A percentile compares a stretch with the other conserved stretches of the same genome.
Evolutionary conservation across 2,888 invertebrate genomes (phyloP).

Genomic region (Drosophila lacicola): DNA sequence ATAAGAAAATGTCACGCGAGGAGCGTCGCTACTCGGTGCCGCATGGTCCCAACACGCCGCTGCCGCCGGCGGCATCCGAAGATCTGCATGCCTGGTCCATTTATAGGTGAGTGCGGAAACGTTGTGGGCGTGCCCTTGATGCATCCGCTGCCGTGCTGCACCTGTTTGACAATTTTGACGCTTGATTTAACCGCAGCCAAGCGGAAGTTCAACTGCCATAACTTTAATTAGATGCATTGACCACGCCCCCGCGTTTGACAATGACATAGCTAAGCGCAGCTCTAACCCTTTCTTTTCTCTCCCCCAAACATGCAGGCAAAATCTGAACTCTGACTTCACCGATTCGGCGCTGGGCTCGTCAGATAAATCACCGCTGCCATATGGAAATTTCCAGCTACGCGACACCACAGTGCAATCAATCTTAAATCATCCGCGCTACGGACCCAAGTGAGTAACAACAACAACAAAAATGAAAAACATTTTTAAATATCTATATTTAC

Average conservation of each 20-base stretch:
- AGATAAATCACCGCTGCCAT: slow-evolving; percentile 96
- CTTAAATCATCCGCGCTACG: slow-evolving; percentile 92
- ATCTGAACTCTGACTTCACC: slow-evolving; percentile 97
- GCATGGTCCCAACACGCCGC: slow-evolving; percentile 90
- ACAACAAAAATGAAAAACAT: background rate
- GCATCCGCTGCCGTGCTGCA: slow-evolving; percentile 60
- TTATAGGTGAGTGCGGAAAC: slow-evolving; percentile 88
- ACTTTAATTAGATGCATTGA: slow-evolving; percentile 47
- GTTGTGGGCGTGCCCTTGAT: slow-evolving; percentile 47
- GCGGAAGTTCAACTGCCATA: slow-evolving; percentile 72
- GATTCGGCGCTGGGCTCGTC: slow-evolving; percentile 96
- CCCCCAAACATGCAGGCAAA: slow-evolving; percentile 89
- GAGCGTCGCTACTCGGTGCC: slow-evolving; percentile 96
- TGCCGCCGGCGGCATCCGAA: slow-evolving; percentile 93
- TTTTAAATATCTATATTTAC: background rate
- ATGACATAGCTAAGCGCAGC: slow-evolving; percentile 65
- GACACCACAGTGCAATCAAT: slow-evolving; percentile 97
- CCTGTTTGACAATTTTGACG: slow-evolving; percentile 71
- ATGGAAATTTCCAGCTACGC: slow-evolving; percentile 96
- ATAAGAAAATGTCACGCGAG: slow-evolving; percentile 86
- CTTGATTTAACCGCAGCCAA: slow-evolving; percentile 68
- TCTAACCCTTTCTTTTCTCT: slow-evolving; percentile 8
- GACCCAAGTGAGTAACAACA: slow-evolving; percentile 90
- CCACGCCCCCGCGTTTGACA: slow-evolving; percentile 38
- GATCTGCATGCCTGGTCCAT: slow-evolving; percentile 98